A percentile compares a stretch with the other conserved stretches of the same genome.
Conservation (phyloP, 2,888 invertebrate species). For the Caenorhabditis panamensis region DNA sequence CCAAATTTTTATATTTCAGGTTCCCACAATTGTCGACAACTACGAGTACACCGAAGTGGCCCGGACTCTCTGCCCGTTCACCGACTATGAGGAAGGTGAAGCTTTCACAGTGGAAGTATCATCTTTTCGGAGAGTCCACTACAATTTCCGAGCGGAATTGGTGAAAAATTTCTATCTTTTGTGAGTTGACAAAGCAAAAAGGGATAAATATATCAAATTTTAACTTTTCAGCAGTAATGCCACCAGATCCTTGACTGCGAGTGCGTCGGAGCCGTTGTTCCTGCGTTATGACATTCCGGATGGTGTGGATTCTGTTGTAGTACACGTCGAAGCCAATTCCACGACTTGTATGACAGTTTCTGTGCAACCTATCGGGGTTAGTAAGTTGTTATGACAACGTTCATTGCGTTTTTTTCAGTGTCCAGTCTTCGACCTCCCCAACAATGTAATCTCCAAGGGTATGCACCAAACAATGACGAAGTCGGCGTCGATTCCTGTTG, state of each 20-base stretch:
- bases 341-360: conserved; percentile 88
- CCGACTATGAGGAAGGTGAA: conserved; percentile 39
- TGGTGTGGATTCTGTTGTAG: conserved; percentile 81
- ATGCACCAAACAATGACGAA: conserved; percentile 87
- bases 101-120: conserved; percentile 66
- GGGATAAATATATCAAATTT: too few relatives aligned
- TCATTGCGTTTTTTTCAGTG: conserved; percentile 85
- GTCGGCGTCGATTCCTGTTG: conserved; percentile 87
- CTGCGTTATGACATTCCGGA: conserved; percentile 85
- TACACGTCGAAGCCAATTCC: conserved; percentile 81
- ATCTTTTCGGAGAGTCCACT: conserved; percentile 61
- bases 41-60: conserved; percentile 62
- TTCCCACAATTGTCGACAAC: conserved; percentile 65
- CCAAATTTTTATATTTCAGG: conserved; percentile 39
- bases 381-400: conserved; percentile 18
- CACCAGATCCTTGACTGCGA: conserved; percentile 38
- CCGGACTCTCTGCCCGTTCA: conserved; percentile 69
- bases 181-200: conserved; percentile 47
- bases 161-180: conserved; percentile 61
- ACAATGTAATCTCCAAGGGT: conserved; percentile 88
- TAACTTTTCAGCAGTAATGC: conserved; percentile 58
- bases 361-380: conserved; percentile 86
- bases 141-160: conserved; percentile 57
- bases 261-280: conserved; percentile 85
- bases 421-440: conserved; percentile 89